phyloP scores from a whole-genome alignment of 2,888 invertebrate species.

The Entomobrya multifasciata region DNA sequence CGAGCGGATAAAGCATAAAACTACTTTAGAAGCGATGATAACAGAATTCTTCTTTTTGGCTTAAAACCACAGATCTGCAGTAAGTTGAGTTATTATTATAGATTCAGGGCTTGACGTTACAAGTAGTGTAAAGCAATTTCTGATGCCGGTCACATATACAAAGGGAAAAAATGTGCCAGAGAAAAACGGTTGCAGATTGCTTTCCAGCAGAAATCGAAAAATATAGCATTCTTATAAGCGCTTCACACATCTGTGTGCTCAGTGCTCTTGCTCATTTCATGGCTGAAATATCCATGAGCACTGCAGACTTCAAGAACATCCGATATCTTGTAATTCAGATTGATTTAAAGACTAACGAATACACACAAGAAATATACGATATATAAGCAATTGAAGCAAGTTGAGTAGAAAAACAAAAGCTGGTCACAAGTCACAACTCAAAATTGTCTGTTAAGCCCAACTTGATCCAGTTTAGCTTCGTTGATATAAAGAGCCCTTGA shows the following conservation, averaged over 20 bases:
- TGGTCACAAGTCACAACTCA: no score
- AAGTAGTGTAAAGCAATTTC: neutral
- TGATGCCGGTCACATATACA: slow-evolving; percentile 54
- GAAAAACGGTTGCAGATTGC: slow-evolving; percentile 64
- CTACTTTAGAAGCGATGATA: neutral
- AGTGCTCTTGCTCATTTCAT: neutral
- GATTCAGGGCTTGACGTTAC: neutral
- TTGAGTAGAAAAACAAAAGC: no score
- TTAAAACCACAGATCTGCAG: neutral
- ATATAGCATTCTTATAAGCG: slow-evolving; percentile 51
- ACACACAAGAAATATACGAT: no score
- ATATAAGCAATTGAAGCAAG: no score
- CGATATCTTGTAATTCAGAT: slow-evolving; percentile 53
- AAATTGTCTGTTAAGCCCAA: no score
- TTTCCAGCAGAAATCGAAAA: slow-evolving; percentile 51
- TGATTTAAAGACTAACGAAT: slow-evolving; percentile 47
- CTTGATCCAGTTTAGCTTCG: slow-evolving; percentile 7
- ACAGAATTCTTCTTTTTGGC: no score
- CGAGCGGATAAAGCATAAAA: neutral
- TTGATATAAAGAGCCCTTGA: slow-evolving; percentile 27
- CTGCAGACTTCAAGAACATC: slow-evolving; percentile 33
- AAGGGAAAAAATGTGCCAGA: slow-evolving; percentile 53
- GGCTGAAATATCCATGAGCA: slow-evolving; percentile 10
- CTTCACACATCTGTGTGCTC: slow-evolving; percentile 48
- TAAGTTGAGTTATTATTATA: neutral